A percentile compares a stretch with the other conserved stretches of the same genome.
Evolutionary conservation across 2,888 invertebrate genomes (phyloP).

Genomic region (Pristionchus arcanus): DNA sequence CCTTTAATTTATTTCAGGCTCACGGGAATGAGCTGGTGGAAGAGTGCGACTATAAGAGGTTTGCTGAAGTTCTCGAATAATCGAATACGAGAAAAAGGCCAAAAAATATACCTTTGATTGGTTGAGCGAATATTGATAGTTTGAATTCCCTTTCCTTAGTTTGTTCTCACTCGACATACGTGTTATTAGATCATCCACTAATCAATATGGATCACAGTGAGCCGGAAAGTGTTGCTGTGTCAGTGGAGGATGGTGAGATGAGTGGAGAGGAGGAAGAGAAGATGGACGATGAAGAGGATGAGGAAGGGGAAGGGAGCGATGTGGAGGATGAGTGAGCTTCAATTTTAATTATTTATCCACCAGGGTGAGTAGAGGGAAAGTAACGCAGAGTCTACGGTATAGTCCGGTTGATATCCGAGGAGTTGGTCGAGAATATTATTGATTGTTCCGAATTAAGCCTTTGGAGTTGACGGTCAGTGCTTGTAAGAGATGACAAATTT

Average conservation of each 20-base stretch:
- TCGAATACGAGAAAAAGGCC: too few relatives aligned
- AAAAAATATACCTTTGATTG: too few relatives aligned
- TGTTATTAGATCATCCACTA: not conserved
- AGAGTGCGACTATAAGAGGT: not conserved
- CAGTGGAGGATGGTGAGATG: not conserved
- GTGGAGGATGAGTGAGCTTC: not conserved
- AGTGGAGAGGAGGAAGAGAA: slow-evolving; percentile 38
- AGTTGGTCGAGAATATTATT: too few relatives aligned
- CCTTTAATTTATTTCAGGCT: not conserved
- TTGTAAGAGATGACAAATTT: not conserved
- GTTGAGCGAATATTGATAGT: too few relatives aligned
- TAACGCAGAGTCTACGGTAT: too few relatives aligned
- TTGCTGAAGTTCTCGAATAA: not conserved
- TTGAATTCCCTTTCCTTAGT: too few relatives aligned
- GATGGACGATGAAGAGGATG: slow-evolving; percentile 11
- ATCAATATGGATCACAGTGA: not conserved
- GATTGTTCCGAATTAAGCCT: not conserved
- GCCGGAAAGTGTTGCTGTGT: not conserved
- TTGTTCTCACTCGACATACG: not conserved
- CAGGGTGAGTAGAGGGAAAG: too few relatives aligned
- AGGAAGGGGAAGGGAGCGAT: not conserved
- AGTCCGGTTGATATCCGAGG: too few relatives aligned
- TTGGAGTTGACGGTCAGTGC: too few relatives aligned
- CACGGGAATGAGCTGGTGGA: not conserved
- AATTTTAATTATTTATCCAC: too few relatives aligned